These are phyloP conservation scores for Procapra przewalskii DNA, from an alignment of 2,113 vertebrate species.

Conservation along the genomic window DNA sequence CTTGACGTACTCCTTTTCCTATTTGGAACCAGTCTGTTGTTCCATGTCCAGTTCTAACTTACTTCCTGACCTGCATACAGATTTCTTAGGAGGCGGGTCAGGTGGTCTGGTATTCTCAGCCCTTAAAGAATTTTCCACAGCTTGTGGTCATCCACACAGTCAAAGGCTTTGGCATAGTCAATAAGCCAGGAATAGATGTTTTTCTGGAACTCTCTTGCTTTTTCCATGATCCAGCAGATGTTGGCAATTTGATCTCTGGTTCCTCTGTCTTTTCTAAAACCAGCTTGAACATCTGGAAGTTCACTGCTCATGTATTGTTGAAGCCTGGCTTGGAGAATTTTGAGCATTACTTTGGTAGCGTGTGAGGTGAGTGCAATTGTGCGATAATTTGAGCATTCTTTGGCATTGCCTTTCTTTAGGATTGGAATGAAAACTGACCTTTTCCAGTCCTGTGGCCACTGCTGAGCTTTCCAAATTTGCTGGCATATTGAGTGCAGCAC, in stretches of 20 bases:
- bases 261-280: background rate
- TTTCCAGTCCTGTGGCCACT: background rate
- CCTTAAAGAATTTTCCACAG: background rate
- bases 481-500: background rate
- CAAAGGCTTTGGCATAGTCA: background rate
- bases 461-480: background rate
- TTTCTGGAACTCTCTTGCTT: background rate
- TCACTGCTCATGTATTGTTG: background rate
- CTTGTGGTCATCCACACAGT: background rate
- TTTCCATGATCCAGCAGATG: fast-evolving
- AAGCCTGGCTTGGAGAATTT: background rate
- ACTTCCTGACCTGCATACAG: background rate
- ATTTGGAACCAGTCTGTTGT: background rate
- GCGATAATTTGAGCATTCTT: background rate
- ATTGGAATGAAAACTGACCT: background rate
- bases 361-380: background rate
- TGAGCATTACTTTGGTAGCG: background rate
- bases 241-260: background rate
- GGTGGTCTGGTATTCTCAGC: background rate
- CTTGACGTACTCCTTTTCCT: background rate
- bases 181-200: background rate
- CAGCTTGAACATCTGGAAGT: background rate
- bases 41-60: background rate
- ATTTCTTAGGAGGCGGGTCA: background rate
- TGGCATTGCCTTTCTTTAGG: background rate